phyloP scores from a whole-genome alignment of 2,797 vertebrate species.

The Podargus strigoides region DNA sequence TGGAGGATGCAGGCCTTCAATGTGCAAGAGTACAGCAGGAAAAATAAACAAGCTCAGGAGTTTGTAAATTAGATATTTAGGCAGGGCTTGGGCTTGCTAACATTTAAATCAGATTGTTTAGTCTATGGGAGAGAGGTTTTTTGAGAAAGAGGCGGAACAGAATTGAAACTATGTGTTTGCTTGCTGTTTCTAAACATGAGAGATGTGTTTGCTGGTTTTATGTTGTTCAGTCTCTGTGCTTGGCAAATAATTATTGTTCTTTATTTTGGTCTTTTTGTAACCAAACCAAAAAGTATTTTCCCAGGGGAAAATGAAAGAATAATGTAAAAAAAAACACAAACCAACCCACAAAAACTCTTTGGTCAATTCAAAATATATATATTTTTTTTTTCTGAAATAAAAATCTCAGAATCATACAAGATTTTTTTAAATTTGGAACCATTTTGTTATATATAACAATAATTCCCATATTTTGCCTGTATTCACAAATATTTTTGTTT shows the following conservation, averaged over 20 bases:
- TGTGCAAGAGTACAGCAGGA: neutral
- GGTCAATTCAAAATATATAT: neutral
- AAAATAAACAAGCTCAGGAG: neutral
- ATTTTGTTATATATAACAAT: neutral
- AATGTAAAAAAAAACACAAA: neutral
- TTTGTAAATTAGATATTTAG: neutral
- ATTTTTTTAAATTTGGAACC: neutral
- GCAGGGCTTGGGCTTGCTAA: neutral
- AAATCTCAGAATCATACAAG: too few species aligned
- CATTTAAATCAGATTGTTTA: slow-evolving; percentile 10
- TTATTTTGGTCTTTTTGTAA: neutral
- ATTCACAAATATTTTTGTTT: neutral
- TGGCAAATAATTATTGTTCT: neutral
- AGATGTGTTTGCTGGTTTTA: neutral
- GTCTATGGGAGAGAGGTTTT: neutral
- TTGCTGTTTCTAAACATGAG: neutral
- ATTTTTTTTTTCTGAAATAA: neutral
- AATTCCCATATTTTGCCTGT: neutral
- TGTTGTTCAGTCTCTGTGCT: neutral
- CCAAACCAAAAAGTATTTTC: neutral
- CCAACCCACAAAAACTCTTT: neutral
- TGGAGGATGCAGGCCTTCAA: neutral
- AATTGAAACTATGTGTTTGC: neutral
- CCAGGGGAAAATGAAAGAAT: neutral
- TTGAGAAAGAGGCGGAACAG: neutral